phyloP scores from a whole-genome alignment of 2,113 vertebrate genomes.

The Willisornis vidua region DNA sequence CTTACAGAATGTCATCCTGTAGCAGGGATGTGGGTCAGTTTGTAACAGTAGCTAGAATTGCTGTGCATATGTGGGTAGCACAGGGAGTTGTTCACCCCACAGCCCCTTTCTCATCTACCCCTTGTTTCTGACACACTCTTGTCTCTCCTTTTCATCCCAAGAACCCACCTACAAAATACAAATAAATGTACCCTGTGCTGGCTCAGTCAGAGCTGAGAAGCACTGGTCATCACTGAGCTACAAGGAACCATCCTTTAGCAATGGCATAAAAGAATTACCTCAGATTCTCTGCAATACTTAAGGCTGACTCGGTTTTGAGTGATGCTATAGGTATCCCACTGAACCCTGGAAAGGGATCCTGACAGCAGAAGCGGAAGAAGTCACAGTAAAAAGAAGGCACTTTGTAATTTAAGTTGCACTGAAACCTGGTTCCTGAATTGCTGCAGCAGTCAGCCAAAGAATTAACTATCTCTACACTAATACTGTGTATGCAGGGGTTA shows the following conservation, averaged over 20 bases:
- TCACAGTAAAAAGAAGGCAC: accelerated
- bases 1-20: neutral
- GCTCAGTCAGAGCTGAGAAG: neutral
- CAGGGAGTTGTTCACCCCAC: neutral
- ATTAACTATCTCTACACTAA: neutral
- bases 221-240: neutral
- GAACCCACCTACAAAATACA: neutral
- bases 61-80: neutral
- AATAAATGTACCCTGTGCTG: neutral
- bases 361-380: neutral
- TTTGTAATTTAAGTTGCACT: neutral
- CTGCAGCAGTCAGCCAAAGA: neutral
- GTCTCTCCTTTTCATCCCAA: neutral
- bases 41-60: neutral
- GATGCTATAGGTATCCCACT: accelerated
- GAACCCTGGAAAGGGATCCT: neutral
- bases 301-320: neutral
- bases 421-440: neutral
- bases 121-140: neutral
- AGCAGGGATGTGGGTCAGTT: neutral
- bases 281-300: neutral
- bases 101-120: neutral
- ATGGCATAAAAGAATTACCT: neutral
- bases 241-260: neutral
- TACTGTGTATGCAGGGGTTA: neutral